Conservation (phyloP, 37 sponge, comb jelly and placozoan genomes). For the Petrosia ficiformis region DNA sequence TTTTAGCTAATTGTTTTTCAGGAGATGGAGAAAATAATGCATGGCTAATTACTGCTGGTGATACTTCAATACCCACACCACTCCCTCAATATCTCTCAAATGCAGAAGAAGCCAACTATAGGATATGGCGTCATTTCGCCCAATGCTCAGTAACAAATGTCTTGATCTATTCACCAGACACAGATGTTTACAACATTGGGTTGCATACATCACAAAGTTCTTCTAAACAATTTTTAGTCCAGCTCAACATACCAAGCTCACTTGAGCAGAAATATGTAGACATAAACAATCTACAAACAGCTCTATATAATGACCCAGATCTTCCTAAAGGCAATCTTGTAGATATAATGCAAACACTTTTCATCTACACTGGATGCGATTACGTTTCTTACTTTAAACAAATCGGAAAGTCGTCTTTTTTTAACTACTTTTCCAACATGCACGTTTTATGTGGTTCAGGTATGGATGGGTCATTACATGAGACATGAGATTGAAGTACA, state of each 20-base stretch:
- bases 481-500: not conserved
- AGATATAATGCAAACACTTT: not conserved
- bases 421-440: not conserved
- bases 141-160: not conserved
- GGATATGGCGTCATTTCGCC: slow-evolving; percentile 29
- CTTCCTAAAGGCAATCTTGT: not conserved
- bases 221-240: slow-evolving; percentile 1
- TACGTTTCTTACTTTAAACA: slow-evolving; percentile 16
- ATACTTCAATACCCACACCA: not conserved
- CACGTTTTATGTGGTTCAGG: not conserved
- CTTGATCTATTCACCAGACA: slow-evolving; percentile 23
- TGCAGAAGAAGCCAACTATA: slow-evolving; percentile 10
- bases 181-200: slow-evolving; percentile 46
- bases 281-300: not conserved
- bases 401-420: slow-evolving; percentile 9
- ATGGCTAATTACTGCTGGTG: not conserved
- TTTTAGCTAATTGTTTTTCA: slow-evolving; percentile 2
- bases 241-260: not conserved
- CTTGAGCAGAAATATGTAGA: not conserved
- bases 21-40: slow-evolving; percentile 1
- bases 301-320: slow-evolving; percentile 30
- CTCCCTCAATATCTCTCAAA: not conserved
- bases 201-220: not conserved
- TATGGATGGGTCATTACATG: not conserved
- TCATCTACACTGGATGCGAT: slow-evolving; percentile 15